Base-by-base conservation (phyloP, 1,140 invertebrate species). In the Bombus pyrosoma region DNA sequence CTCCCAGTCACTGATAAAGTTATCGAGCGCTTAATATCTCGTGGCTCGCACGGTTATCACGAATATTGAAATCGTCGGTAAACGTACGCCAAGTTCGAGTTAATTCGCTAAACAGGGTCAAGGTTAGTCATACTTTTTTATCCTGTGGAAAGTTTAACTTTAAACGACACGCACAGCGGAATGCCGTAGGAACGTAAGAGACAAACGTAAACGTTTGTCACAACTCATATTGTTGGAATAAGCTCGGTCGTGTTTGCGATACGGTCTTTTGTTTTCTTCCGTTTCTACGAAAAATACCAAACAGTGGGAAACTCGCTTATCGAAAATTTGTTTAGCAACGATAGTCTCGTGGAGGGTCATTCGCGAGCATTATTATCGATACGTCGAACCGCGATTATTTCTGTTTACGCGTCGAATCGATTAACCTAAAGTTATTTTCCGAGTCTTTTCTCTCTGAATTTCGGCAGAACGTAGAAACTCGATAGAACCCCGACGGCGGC, bases 1-100 rank as follows among this genome's bases (percentile, higher is more conserved):
- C 28, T 37, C 1, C 1, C 47, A 53, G 47, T 53, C 47, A 18
- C 47, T 0, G 47, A 53, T 53, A 28, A 68, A 59, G 3, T 81
- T 59, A 72, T 72, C 66, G 18, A 18, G 13, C 64, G 59, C 12
- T 68, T 62, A 39, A 81, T 53, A 59, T 59, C 86, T 64, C 79
- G 78, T 68, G 83, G 66, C 69, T 32, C 62, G 76, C 18, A 57
- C 53, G 76, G 79, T 84, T 85, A 82, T 82, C 74, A 39, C 79
- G 25, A 53, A 53, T 59, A 59, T 66, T 37, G 53, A 75, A 78
- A 68, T 53, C 12, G 53, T 53, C 47, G 71, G 68, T 73, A 13
- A 75, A 87, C 86, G 83, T 59, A 74, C 75, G 79, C 88, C 88
- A 88, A 88, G 86, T 80, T 89, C 88, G 75, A 87, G 79, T 73